Evolutionary conservation across 2,888 invertebrate species (phyloP).

Genomic region (Polymixis lichenea): DNA sequence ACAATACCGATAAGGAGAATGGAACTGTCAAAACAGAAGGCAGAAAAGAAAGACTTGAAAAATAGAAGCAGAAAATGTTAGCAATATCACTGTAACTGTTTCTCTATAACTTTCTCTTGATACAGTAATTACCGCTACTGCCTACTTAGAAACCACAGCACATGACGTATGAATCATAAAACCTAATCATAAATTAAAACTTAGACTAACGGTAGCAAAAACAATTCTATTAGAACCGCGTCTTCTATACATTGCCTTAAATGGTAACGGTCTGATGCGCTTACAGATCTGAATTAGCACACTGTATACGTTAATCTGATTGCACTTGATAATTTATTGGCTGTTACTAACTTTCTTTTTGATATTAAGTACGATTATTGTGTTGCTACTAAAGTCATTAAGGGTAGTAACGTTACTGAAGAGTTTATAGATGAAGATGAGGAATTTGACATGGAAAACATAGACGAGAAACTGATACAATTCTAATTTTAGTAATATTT

Average conservation of each 20-base stretch:
- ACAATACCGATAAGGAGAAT: background rate
- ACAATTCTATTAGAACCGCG: slow-evolving; percentile 14
- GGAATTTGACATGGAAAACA: background rate
- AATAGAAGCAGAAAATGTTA: background rate
- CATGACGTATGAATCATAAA: slow-evolving; percentile 10
- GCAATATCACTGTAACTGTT: background rate
- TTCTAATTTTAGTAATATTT: accelerated
- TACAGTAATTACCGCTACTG: slow-evolving; percentile 5
- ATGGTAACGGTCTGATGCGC: slow-evolving; percentile 58
- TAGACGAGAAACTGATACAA: background rate
- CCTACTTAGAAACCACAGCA: slow-evolving; percentile 1
- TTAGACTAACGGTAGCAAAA: slow-evolving; percentile 18
- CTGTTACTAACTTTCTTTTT: slow-evolving; percentile 61
- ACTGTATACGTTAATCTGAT: slow-evolving; percentile 58
- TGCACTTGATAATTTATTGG: slow-evolving; percentile 54
- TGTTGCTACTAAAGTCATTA: background rate
- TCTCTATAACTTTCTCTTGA: slow-evolving; percentile 20
- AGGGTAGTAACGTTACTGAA: background rate
- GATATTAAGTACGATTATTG: slow-evolving; percentile 1
- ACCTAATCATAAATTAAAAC: slow-evolving; percentile 33
- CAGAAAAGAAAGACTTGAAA: too few relatives aligned
- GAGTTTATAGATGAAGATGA: background rate
- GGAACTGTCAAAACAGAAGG: background rate
- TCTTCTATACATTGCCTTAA: slow-evolving; percentile 52
- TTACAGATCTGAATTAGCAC: slow-evolving; percentile 59